Evolutionary conservation across 2,113 vertebrate genomes (phyloP), one percentile per base, ranked within the genome.

Genomic region (Hyperopisus bebe): DNA sequence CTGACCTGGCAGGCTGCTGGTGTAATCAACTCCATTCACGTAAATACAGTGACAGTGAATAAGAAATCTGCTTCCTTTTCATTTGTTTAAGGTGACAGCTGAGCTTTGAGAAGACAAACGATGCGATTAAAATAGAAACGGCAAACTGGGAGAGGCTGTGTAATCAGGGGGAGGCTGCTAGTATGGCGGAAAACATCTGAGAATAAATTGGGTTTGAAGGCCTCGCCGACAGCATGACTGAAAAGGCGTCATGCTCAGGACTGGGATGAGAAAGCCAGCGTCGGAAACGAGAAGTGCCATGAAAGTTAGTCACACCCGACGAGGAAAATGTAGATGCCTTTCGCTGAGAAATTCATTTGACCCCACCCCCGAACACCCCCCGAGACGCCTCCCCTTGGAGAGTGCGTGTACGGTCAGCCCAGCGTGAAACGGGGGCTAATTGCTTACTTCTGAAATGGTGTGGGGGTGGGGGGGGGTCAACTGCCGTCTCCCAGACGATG

Each of bases 381-480:
- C 3, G 2, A 74, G 89, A 82, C 47, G 27, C 48, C 87, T 86
- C 88, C 87, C 88, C 91, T 87, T 66, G 55, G 39, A 7, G 44
- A 89, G 87, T 89, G 91, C 39, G 77, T 51, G 47, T 39, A 31
- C 10, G 11, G 50, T 35, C 90, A 92, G 89, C 90, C 90, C 90
- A 88, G 89, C 90, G 31, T 94, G 92, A 93, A 92, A 92, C 92
- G 70, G 90, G 90, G 90, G 90, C 92, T 92, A 93, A 92, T 93
- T 92, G 92, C 88, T 87, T 89, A 31, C 21, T 31, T 51, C 80
- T 90, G 89, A 88, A 91, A 88, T 88, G 89, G 35, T 46, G 83
- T 4, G 46, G 10, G 47, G 10, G 42, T 10, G 10, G 47, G 47
- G 47, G 92, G 90, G 91, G 90, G 92, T 93, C n/a, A 93, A 93